Conservation (phyloP, 2,888 invertebrate genomes). For the Adelognathus sp. region DNA sequence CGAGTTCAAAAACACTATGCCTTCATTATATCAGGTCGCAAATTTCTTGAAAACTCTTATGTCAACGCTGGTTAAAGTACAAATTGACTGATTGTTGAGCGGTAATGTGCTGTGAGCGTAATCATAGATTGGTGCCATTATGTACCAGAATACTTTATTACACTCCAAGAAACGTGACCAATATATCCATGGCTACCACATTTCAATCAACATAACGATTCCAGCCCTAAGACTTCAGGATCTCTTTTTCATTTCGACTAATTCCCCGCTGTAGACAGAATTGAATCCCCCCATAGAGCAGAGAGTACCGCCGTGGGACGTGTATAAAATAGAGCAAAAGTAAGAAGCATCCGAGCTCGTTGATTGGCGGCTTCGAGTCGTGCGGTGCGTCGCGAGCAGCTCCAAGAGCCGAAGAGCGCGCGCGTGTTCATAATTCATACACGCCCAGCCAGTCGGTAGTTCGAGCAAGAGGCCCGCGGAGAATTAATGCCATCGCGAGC, state of each 20-base stretch:
- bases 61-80: too few relatives aligned
- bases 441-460: slow-evolving; percentile 61
- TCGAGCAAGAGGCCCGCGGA: slow-evolving; percentile 23
- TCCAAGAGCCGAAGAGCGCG: slow-evolving; percentile 7
- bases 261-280: background rate
- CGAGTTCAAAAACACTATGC: too few relatives aligned
- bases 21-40: too few relatives aligned
- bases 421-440: slow-evolving; percentile 64
- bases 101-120: too few relatives aligned
- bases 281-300: background rate
- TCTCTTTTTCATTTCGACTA: background rate
- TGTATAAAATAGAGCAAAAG: slow-evolving; percentile 10
- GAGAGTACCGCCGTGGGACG: background rate
- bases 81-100: too few relatives aligned
- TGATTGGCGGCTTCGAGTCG: slow-evolving; percentile 28
- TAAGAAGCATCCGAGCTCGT: slow-evolving; percentile 9
- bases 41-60: too few relatives aligned
- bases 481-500: slow-evolving; percentile 23
- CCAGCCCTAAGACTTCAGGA: background rate
- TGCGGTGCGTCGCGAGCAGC: background rate
- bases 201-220: too few relatives aligned
- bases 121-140: too few relatives aligned
- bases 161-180: too few relatives aligned
- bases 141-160: too few relatives aligned
- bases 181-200: too few relatives aligned